A percentile compares a stretch with the other conserved stretches of the same genome.
Conservation (phyloP, 2,113 vertebrate species). For the Elephantulus edwardii region DNA sequence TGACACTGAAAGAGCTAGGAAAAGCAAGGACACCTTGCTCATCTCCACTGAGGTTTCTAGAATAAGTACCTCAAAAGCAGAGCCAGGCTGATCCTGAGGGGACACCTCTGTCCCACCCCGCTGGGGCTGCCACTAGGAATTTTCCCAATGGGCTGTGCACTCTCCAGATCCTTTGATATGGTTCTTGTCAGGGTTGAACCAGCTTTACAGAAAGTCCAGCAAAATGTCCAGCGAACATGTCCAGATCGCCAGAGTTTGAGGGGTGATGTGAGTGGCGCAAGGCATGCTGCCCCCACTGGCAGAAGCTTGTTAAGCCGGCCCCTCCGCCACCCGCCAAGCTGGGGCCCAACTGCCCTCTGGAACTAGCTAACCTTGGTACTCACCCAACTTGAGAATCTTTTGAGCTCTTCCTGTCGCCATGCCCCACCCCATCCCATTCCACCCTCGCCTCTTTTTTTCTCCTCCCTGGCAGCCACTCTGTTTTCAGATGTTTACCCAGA, state of each 20-base stretch:
- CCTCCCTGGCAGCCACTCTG: constrained; percentile 73
- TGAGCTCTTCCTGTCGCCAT: constrained; percentile 77
- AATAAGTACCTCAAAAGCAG: neutral
- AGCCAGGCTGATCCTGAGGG: neutral
- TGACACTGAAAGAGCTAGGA: neutral
- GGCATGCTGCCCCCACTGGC: constrained; percentile 40
- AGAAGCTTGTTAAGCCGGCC: neutral
- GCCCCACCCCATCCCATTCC: constrained; percentile 76
- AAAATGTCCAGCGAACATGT: neutral
- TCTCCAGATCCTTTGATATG: neutral
- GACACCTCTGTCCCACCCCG: fast-evolving
- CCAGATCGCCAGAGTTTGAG: neutral
- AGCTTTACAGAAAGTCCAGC: neutral
- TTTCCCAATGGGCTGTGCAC: neutral
- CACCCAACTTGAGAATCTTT: constrained; percentile 76
- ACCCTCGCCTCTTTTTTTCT: constrained; percentile 71
- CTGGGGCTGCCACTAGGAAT: neutral
- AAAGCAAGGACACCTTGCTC: neutral
- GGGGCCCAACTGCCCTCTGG: constrained; percentile 47
- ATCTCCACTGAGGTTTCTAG: neutral
- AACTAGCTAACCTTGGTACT: constrained; percentile 71
- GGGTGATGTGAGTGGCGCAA: neutral
- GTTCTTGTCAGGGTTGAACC: neutral
- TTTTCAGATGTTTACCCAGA: constrained; percentile 76
- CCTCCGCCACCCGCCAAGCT: neutral